Percentiles rank a stretch among this genome's conserved stretches.
Evolutionary conservation across 2,113 vertebrate genomes (phyloP).

Genomic region (Uria aalge): DNA sequence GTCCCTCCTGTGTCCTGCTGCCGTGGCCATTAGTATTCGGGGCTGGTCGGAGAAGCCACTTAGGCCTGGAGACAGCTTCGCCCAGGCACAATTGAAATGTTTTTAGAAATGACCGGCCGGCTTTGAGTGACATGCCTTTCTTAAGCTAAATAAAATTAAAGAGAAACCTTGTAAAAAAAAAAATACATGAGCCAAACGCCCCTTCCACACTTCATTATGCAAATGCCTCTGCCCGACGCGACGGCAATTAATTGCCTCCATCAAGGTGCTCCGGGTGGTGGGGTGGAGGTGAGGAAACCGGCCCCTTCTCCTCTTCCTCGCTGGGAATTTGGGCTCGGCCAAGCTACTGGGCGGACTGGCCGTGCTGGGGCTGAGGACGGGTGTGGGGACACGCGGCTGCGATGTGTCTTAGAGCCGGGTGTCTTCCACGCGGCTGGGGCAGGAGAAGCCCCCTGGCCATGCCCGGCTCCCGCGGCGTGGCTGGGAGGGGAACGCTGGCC

Average conservation of each 20-base stretch:
- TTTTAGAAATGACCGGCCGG: conserved; percentile 66
- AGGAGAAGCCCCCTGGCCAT: too few relatives aligned
- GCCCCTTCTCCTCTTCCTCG: neutral
- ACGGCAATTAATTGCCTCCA: conserved; percentile 63
- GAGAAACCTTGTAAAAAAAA: conserved; percentile 77
- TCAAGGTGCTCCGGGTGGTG: neutral
- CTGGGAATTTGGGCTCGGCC: neutral
- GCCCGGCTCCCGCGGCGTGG: rapidly evolving
- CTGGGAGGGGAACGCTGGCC: neutral
- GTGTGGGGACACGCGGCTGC: neutral
- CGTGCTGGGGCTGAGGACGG: neutral
- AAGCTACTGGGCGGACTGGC: neutral
- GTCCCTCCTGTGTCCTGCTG: neutral
- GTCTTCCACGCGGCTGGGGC: rapidly evolving
- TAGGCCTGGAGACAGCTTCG: conserved; percentile 70
- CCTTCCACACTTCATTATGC: conserved; percentile 69
- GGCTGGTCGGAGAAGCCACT: conserved; percentile 51
- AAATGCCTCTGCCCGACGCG: conserved; percentile 49
- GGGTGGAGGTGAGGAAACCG: neutral
- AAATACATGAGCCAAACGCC: conserved; percentile 74
- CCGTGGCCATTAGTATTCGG: conserved; percentile 59
- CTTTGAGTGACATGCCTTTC: conserved; percentile 78
- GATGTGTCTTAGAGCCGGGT: rapidly evolving
- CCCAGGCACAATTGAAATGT: conserved; percentile 70
- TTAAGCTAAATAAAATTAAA: conserved; percentile 73